Base-by-base conservation (phyloP, 2,797 vertebrate species). In the Danio aesculapii region DNA sequence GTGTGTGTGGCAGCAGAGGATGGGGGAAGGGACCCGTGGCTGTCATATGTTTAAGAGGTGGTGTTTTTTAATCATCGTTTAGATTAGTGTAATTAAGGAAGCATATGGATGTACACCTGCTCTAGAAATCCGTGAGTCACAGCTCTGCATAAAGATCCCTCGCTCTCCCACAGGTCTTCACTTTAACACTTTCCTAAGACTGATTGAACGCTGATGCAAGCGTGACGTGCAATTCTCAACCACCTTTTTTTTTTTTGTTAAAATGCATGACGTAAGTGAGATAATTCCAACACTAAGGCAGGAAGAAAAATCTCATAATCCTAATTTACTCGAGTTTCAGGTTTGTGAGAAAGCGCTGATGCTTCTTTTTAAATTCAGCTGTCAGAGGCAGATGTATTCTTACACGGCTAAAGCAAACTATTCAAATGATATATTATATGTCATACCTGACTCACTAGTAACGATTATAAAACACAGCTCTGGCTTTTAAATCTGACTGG, bases 31-130 rank as follows among this genome's bases (percentile, higher is more conserved):
- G 72, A 67, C 61, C 58, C 75, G 82, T 81, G 58, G 64, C 57
- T 83, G 88, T 84, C 77, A 73, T 82, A 59, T 79, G 86, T 84
- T 82, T 85, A 88, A 90, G 52, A 69, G 89, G 79, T 17, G 5
- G 79, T 81, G 79, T 61, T 83, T 84, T 73, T 78, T 87, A 90
- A 86, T 91, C 90, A 87, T 92, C 84, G 82, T 82, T 89, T 83
- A 88, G 70, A 90, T 90, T 84, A 84, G 77, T 88, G 84, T 88
- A 90, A 91, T 89, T 89, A 87, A 87, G 85, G 80, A 87, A 89
- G 86, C 92, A 92, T 89, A 93, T 92, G 91, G 86, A 76, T 5
- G 76, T 78, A 88, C 91, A 92, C 90, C 91, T 92, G 91, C 87
- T 87, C 86, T 68, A 39, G 52, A 69, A n/a, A 57, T 62, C 63